Evolutionary conservation across 2,797 vertebrate genomes (phyloP), one percentile per base, ranked within the genome.

Genomic region (Liparis tanakae): DNA sequence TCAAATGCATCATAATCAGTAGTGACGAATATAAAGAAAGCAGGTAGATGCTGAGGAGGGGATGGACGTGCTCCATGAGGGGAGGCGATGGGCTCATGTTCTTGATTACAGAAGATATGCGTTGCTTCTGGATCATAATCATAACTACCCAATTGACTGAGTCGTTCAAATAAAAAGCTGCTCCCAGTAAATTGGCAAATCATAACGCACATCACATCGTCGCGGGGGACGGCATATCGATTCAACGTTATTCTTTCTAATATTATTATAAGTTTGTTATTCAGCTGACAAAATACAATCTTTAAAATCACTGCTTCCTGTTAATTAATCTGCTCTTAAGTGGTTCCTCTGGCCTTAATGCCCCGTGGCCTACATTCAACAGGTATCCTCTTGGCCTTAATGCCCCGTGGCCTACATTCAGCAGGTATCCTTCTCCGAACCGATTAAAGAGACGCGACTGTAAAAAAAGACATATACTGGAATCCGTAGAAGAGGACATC

Each of bases 341-440:
- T 13, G 67, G 51, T 39, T 59, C 20, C 17, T 20, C 10, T 20
- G 22, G 13, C 13, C 51, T 67, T 3, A 25, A 37, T 14, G 1
- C 9, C 59, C 41, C 12, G 59, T 4, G 9, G 18, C 17, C 17
- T 62, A 61, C 15, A 37, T 46, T 3, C 44, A n/a, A 44, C 65
- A 72, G 60, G 55, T 67, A 3, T 70, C 55, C 18, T 22, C n/a
- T n/a, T n/a, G 22, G 12, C 13, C 51, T 67, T 3, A 25, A 36
- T 14, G 1, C 9, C 59, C 41, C 12, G 59, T 3, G 9, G 18
- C 15, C 17, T 62, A 61, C 15, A 36, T 46, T 3, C 44, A 18
- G 37, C 65, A 72, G 60, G 55, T 67, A 3, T 71, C 56, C 18
- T 22, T 37, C 22, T 57, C 33, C 46, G 33, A 48, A 48, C 17